Evolutionary conservation across 2,797 vertebrate species (phyloP).

Genomic region (Octomys mimax): DNA sequence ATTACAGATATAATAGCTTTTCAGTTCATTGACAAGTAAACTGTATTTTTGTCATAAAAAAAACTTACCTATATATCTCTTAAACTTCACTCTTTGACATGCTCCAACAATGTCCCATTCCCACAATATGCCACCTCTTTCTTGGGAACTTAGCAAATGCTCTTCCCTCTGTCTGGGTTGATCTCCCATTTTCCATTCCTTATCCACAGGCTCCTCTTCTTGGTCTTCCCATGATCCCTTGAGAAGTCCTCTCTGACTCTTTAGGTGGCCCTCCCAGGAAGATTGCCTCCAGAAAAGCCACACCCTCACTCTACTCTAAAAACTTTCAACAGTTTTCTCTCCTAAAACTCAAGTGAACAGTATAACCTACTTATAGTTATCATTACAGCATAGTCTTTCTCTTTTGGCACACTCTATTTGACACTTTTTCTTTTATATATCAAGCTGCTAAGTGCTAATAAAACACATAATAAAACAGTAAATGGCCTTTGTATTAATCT

Average conservation of each 20-base stretch:
- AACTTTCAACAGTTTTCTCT: background rate
- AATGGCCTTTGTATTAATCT: slow-evolving; percentile 73
- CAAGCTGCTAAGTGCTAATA: slow-evolving; percentile 73
- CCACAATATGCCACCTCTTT: background rate
- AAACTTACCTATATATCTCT: background rate
- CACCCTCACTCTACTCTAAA: background rate
- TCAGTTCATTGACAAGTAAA: background rate
- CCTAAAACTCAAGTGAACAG: background rate
- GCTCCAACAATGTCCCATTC: background rate
- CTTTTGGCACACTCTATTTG: slow-evolving; percentile 38
- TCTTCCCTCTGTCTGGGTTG: background rate
- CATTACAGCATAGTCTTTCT: slow-evolving; percentile 29
- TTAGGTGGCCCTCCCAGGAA: background rate
- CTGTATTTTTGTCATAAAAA: background rate
- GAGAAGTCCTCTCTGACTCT: background rate
- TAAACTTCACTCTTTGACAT: background rate
- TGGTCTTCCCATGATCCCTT: background rate
- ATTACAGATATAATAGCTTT: background rate
- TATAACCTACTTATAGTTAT: slow-evolving; percentile 4
- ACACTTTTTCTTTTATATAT: slow-evolving; percentile 67
- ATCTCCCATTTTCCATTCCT: background rate
- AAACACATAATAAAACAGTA: slow-evolving; percentile 74
- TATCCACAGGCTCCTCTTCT: background rate
- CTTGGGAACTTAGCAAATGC: background rate
- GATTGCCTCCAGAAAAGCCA: background rate